phyloP scores from a whole-genome alignment of 1,140 invertebrate genomes.

The Cherax quadricarinatus region DNA sequence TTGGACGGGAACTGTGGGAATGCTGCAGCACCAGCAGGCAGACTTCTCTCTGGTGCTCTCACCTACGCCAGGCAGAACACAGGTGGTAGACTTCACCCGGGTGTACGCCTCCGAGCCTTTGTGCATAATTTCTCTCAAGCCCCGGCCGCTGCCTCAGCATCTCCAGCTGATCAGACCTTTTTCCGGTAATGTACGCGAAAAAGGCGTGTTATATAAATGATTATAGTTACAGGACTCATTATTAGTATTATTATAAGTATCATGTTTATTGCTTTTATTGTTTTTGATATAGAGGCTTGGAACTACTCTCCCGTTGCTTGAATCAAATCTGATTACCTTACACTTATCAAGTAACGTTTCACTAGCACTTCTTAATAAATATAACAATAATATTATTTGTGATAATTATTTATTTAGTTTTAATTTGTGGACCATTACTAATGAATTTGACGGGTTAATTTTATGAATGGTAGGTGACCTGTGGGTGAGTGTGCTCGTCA shows the following conservation, averaged over 20 bases:
- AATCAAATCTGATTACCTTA: too few relatives aligned
- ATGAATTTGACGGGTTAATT: background rate
- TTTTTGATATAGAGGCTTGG: too few relatives aligned
- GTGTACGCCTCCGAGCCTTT: background rate
- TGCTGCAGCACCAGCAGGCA: constrained; percentile 4
- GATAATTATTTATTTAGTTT: too few relatives aligned
- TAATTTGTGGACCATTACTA: too few relatives aligned
- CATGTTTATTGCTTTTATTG: too few relatives aligned
- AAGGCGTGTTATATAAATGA: background rate
- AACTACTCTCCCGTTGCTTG: too few relatives aligned
- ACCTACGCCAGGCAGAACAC: background rate
- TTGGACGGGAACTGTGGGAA: constrained; percentile 8
- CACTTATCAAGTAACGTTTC: too few relatives aligned
- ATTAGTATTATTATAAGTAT: too few relatives aligned
- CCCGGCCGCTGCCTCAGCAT: background rate
- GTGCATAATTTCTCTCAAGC: background rate
- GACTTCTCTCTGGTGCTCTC: constrained; percentile 21
- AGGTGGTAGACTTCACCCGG: background rate
- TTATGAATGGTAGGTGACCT: background rate
- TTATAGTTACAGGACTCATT: too few relatives aligned
- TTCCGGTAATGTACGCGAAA: background rate
- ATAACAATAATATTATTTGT: too few relatives aligned
- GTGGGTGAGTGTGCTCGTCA: background rate
- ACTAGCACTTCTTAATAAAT: too few relatives aligned
- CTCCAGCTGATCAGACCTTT: constrained; percentile 2